phyloP scores from a whole-genome alignment of 2,888 invertebrate genomes.

The Agriopis leucophaearia region DNA sequence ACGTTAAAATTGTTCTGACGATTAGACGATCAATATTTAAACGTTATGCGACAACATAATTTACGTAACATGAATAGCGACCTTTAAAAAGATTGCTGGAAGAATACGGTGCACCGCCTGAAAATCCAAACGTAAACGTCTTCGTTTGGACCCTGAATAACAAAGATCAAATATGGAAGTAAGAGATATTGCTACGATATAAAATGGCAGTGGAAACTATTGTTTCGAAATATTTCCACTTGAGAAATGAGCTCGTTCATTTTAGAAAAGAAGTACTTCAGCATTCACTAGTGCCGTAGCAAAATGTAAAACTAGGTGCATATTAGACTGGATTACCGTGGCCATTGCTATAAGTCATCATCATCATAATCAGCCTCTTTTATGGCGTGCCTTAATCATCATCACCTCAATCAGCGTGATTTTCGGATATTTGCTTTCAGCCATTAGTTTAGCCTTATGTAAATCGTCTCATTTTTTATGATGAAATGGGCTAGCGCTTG shows the following conservation, averaged over 20 bases:
- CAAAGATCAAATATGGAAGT: slow-evolving; percentile 52
- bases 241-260: slow-evolving; percentile 8
- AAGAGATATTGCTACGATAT: slow-evolving; percentile 30
- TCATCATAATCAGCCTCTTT: no score
- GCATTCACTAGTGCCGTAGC: background rate
- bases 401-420: no score
- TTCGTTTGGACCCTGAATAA: slow-evolving; percentile 54
- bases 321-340: background rate
- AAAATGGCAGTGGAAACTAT: slow-evolving; percentile 28
- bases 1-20: no score
- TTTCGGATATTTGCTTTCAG: no score
- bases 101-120: slow-evolving; percentile 55
- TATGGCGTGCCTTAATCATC: no score
- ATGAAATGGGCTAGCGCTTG: no score
- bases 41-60: slow-evolving; percentile 24
- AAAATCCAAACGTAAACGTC: slow-evolving; percentile 59
- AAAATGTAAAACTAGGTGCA: background rate
- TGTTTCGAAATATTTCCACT: slow-evolving; percentile 26
- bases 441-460: no score
- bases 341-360: no score
- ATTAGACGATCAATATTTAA: background rate
- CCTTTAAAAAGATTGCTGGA: slow-evolving; percentile 56
- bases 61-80: slow-evolving; percentile 48
- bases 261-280: background rate
- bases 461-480: no score